Evolutionary conservation across 1,140 invertebrate species (phyloP).

Genomic region (Pogonomyrmex barbatus): DNA sequence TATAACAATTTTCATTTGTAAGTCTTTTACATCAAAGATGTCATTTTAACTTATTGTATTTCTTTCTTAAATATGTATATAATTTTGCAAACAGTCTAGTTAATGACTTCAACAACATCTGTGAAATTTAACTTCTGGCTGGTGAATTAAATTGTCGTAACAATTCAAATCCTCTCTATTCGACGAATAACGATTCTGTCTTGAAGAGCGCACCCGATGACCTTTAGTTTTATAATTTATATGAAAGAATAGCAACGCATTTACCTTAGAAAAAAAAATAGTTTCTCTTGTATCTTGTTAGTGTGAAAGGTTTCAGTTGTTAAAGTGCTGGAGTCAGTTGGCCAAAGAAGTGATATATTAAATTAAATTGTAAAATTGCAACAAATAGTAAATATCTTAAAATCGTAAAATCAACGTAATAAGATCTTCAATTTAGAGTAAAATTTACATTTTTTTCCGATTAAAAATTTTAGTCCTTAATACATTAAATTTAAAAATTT

Average conservation of each 20-base stretch:
- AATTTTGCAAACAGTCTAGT: not conserved
- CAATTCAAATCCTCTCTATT: constrained; percentile 30
- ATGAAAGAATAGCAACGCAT: constrained; percentile 67
- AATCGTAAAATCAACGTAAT: too few species aligned
- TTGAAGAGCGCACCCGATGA: constrained; percentile 74
- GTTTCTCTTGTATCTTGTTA: constrained; percentile 54
- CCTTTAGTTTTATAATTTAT: constrained; percentile 80
- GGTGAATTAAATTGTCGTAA: constrained; percentile 61
- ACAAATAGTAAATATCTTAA: not conserved
- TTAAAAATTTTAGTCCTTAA: not conserved
- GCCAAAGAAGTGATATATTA: constrained; percentile 59
- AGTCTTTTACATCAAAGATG: not conserved
- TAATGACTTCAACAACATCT: not conserved
- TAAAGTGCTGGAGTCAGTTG: constrained; percentile 30
- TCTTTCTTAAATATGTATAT: not conserved
- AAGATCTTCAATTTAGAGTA: not conserved
- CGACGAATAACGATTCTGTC: constrained; percentile 71
- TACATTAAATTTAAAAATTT: not conserved
- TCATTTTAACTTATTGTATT: not conserved
- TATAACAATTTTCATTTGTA: not conserved
- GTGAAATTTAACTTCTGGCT: not conserved
- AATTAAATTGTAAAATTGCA: constrained; percentile 57
- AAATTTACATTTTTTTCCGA: not conserved
- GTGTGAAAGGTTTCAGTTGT: constrained; percentile 73
- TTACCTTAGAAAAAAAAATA: constrained; percentile 40